Conservation (phyloP, 1,140 invertebrate species). For the Triops longicaudatus region DNA sequence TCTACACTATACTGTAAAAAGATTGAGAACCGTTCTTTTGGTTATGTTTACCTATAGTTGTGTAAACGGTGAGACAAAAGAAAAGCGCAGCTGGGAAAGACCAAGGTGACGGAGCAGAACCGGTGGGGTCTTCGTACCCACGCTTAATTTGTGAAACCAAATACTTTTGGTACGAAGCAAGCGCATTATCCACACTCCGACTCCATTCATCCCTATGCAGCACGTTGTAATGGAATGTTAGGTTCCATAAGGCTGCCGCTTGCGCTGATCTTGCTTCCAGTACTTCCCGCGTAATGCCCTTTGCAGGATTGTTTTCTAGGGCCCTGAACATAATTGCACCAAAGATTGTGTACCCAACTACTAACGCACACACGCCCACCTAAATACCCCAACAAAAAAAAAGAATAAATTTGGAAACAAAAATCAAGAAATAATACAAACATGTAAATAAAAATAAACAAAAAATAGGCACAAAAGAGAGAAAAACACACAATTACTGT, state of each 20-base stretch:
- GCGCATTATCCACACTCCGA: constrained; percentile 38
- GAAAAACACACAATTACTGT: too few relatives aligned
- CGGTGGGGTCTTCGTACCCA: constrained; percentile 63
- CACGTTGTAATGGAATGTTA: constrained; percentile 49
- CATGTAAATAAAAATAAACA: not conserved
- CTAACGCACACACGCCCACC: constrained; percentile 77
- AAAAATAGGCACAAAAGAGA: not conserved
- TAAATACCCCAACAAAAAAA: constrained; percentile 11
- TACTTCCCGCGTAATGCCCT: constrained; percentile 38
- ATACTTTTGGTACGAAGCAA: constrained; percentile 43
- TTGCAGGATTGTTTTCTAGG: constrained; percentile 43
- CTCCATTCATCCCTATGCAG: constrained; percentile 55
- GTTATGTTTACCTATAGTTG: constrained; percentile 70
- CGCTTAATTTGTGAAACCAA: constrained; percentile 43
- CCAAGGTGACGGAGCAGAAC: constrained; percentile 51
- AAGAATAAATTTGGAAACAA: not conserved
- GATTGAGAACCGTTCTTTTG: not conserved
- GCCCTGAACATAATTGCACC: constrained; percentile 57
- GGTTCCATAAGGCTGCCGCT: constrained; percentile 36
- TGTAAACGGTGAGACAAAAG: constrained; percentile 91
- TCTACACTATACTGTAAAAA: not conserved
- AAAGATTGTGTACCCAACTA: constrained; percentile 85
- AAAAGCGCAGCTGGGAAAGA: constrained; percentile 78
- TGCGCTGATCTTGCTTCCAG: constrained; percentile 30
- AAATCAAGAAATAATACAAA: too few relatives aligned